Evolutionary conservation across 2,113 vertebrate species (phyloP).

Genomic region (Tretioscincus oriximinensis): DNA sequence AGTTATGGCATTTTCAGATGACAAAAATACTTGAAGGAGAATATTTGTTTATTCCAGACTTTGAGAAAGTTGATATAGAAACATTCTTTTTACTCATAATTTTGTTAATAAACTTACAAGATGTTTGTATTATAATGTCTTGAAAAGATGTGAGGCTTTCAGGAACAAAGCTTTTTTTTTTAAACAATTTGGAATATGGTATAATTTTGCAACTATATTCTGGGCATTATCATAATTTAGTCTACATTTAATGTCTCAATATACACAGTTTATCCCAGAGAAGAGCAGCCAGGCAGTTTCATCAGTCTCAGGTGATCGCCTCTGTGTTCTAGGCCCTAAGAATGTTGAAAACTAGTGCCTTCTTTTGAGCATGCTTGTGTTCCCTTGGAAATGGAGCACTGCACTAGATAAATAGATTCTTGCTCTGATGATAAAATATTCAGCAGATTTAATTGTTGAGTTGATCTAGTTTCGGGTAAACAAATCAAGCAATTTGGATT

Average conservation of each 20-base stretch:
- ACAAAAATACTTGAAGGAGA: not conserved
- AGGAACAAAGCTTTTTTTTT: not conserved
- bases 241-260: not conserved
- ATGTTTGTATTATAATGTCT: not conserved
- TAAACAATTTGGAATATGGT: no score
- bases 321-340: no score
- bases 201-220: not conserved
- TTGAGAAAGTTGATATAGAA: not conserved
- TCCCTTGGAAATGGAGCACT: no score
- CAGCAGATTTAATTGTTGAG: no score
- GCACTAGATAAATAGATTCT: no score
- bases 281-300: not conserved
- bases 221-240: not conserved
- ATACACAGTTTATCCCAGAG: not conserved
- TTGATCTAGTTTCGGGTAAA: no score
- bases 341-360: not conserved
- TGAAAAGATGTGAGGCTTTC: not conserved
- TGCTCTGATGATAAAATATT: no score
- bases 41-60: not conserved
- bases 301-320: no score
- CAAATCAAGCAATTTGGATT: no score
- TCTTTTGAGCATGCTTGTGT: not conserved
- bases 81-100: not conserved
- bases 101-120: not conserved
- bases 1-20: not conserved